A percentile compares a stretch with the other conserved stretches of the same genome.
Evolutionary conservation across 1,140 invertebrate genomes (phyloP).

Genomic region (Neomicropteryx cornuta): DNA sequence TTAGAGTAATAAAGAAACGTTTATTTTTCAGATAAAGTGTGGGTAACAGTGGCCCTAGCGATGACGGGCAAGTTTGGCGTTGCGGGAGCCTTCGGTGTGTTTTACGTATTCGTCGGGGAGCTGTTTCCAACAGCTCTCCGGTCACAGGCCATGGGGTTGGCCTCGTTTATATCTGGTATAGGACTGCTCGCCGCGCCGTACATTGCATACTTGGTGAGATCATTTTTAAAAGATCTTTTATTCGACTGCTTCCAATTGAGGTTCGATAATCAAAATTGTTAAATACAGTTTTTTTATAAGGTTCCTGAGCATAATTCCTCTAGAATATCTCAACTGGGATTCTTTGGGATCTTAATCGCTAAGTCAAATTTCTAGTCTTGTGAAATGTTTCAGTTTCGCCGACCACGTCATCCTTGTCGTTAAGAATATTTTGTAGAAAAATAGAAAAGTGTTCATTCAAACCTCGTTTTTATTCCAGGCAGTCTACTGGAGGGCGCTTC

Average conservation of each 20-base stretch:
- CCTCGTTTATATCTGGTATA: constrained; percentile 53
- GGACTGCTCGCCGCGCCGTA: constrained; percentile 55
- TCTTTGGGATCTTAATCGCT: too few species aligned
- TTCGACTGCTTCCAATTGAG: constrained; percentile 15
- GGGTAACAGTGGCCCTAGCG: constrained; percentile 49
- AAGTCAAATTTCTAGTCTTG: too few species aligned
- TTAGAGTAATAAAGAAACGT: constrained; percentile 1
- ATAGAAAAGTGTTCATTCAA: too few species aligned
- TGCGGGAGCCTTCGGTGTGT: constrained; percentile 53
- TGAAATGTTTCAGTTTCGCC: too few species aligned
- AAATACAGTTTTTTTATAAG: constrained; percentile 5
- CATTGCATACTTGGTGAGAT: constrained; percentile 51
- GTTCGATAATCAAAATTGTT: constrained; percentile 4
- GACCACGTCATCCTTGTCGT: too few species aligned
- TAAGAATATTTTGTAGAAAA: too few species aligned
- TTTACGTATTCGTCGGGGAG: constrained; percentile 57
- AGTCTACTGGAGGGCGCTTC: constrained; percentile 42
- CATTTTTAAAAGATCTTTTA: background rate
- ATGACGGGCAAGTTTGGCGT: constrained; percentile 55
- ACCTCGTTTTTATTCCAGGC: constrained; percentile 21
- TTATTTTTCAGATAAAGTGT: constrained; percentile 38
- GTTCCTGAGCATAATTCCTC: too few species aligned
- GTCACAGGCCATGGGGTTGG: constrained; percentile 55
- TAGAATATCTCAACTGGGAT: too few species aligned
- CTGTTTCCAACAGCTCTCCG: constrained; percentile 52